Evolutionary conservation across 2,113 vertebrate genomes (phyloP).

Genomic region (Nerophis lumbriciformis): DNA sequence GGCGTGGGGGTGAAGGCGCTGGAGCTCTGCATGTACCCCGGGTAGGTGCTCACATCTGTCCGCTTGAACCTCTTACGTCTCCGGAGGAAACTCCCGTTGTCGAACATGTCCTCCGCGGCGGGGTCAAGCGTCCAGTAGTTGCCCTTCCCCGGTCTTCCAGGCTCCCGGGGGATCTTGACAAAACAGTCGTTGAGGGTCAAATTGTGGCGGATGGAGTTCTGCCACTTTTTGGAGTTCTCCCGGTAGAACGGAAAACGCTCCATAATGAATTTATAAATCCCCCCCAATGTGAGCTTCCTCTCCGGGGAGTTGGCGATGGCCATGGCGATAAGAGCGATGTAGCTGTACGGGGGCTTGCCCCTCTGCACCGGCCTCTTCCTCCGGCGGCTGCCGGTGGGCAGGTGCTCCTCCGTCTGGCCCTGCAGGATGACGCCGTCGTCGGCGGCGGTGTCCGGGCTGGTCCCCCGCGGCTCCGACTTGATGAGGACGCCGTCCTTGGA

Average conservation of each 20-base stretch:
- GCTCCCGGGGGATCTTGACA: conserved; percentile 84
- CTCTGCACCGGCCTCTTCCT: conserved; percentile 90
- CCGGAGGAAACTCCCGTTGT: conserved; percentile 81
- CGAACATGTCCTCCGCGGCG: conserved; percentile 84
- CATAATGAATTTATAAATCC: conserved; percentile 96
- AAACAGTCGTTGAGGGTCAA: conserved; percentile 85
- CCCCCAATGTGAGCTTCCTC: conserved; percentile 89
- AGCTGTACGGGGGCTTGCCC: conserved; percentile 94
- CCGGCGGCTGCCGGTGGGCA: conserved; percentile 77
- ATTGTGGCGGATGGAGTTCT: conserved; percentile 86
- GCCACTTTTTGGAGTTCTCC: conserved; percentile 93
- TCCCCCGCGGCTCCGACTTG: conserved; percentile 74
- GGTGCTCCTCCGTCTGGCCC: conserved; percentile 69
- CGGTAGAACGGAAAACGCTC: conserved; percentile 96
- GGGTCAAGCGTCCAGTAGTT: conserved; percentile 86
- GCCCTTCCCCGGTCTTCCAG: conserved; percentile 80
- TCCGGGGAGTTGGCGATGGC: conserved; percentile 93
- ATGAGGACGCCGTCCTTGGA: conserved; percentile 65
- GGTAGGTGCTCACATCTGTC: conserved; percentile 85
- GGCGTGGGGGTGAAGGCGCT: conserved; percentile 81
- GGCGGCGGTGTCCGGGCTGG: conserved; percentile 44
- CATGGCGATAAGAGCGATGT: conserved; percentile 98
- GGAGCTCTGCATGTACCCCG: conserved; percentile 84
- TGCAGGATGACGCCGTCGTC: conserved; percentile 58
- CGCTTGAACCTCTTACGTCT: conserved; percentile 82